Percentiles rank a stretch among this genome's conserved stretches.
Conservation (phyloP, 2,797 vertebrate genomes). For the Botia almorhae region DNA sequence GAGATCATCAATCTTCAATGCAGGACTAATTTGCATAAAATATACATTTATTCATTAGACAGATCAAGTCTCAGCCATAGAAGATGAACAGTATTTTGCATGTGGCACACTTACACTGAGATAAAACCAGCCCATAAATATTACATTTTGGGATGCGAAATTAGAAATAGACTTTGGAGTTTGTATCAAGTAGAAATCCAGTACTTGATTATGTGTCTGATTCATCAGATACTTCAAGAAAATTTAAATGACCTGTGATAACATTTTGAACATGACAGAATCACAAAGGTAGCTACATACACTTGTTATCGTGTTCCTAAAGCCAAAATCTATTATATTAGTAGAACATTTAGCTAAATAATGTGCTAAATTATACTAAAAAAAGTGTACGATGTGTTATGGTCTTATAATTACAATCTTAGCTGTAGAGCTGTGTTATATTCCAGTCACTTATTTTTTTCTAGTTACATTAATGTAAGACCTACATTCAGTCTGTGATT, state of each 20-base stretch:
- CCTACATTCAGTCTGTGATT: not conserved
- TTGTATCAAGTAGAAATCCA: constrained; percentile 34
- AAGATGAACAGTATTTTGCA: constrained; percentile 58
- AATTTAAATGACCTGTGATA: constrained; percentile 7
- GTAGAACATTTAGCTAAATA: too few relatives aligned
- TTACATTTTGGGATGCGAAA: constrained; percentile 44
- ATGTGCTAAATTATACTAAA: too few relatives aligned
- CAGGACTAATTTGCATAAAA: constrained; percentile 56
- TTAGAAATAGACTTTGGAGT: constrained; percentile 38
- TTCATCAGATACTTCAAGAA: constrained; percentile 21
- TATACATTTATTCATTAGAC: constrained; percentile 64
- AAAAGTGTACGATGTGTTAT: too few relatives aligned
- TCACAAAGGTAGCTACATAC: constrained; percentile 1
- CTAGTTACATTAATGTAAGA: too few relatives aligned
- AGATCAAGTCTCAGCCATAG: constrained; percentile 59
- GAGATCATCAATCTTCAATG: constrained; percentile 62
- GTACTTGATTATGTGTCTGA: constrained; percentile 23
- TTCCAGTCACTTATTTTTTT: too few relatives aligned
- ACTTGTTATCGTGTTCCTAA: not conserved
- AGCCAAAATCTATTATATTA: not conserved
- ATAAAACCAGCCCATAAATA: constrained; percentile 55
- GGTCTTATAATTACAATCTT: too few relatives aligned
- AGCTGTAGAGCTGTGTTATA: too few relatives aligned
- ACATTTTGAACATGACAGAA: constrained; percentile 19
- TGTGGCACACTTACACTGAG: constrained; percentile 52